Evolutionary conservation across 2,113 vertebrate species (phyloP), one percentile per base, ranked within the genome.

Genomic region (Mustela lutreola): DNA sequence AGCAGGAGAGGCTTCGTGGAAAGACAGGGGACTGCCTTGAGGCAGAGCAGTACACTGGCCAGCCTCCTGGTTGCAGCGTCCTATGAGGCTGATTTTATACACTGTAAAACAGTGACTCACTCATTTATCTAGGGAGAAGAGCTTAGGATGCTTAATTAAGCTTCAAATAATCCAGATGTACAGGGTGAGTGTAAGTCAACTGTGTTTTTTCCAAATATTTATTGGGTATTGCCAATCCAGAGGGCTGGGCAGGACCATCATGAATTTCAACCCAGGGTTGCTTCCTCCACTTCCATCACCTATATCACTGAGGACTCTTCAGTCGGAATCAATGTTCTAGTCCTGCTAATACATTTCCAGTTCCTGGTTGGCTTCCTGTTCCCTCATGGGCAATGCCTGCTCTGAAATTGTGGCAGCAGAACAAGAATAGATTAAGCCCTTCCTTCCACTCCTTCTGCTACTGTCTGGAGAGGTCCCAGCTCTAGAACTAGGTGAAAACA

Each of bases 41-140:
- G 62, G 85, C 12, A 33, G 62, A 33, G 16, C n/a, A 39, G 63
- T 4, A 21, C 63, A 45, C 15, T 36, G n/a, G 83, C 39, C 11
- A 36, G 78, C 26, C 78, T 81, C 42, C 65, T 89, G 81, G 65
- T n/a, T 28, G 8, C 26, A 45, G 82, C 36, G 28, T 19, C 24
- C 33, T 63, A 2, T 58, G 70, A 96, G 81, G 45, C 36, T 82
- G 71, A 93, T 84, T 63, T 67, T 21, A 56, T 45, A 71, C 48
- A 42, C 22, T 63, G 71, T 28, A 79, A 83, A 39, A 86, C 14
- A 58, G 65, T 91, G 93, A 98, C 50, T 96, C 93, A 81, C 39
- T 75, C 33, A 76, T 75, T 80, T 97, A 53, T 95, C 78, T 7
- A 63, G 21, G 42, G 79, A 82, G 53, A 85, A 88, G 65, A 45